Percentiles rank a stretch among this genome's conserved stretches.
These are phyloP conservation scores for Pantala flavescens DNA, from an alignment of 1,140 invertebrate species.

Conservation along the genomic window DNA sequence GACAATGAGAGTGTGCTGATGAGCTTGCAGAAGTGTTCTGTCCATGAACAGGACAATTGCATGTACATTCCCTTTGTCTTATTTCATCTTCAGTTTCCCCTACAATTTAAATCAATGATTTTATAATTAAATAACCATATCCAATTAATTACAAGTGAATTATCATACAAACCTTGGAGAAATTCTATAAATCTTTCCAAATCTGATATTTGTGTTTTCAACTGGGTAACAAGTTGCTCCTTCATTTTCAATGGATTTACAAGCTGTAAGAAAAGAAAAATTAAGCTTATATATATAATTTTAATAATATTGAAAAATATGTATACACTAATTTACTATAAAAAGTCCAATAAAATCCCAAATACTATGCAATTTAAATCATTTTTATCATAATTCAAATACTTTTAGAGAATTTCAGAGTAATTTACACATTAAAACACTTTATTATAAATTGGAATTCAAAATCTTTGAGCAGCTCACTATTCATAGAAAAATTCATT, in stretches of 20 bases:
- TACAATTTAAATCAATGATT: neutral
- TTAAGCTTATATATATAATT: neutral
- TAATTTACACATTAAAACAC: too few species aligned
- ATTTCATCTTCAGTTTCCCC: neutral
- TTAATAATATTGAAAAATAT: too few species aligned
- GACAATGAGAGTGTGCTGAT: neutral
- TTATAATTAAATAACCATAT: neutral
- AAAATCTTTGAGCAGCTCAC: too few species aligned
- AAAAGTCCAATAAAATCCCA: too few species aligned
- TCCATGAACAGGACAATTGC: constrained; percentile 16
- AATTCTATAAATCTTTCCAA: constrained; percentile 95
- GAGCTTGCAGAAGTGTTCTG: neutral
- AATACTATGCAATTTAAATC: too few species aligned
- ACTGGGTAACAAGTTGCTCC: constrained; percentile 84
- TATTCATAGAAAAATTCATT: too few species aligned
- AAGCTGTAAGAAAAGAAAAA: constrained; percentile 53
- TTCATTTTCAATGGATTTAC: constrained; percentile 93
- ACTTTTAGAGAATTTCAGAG: too few species aligned
- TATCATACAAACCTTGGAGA: constrained; percentile 59
- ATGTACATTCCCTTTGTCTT: constrained; percentile 7
- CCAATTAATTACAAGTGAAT: neutral
- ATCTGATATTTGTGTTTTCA: constrained; percentile 94
- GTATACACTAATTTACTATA: too few species aligned
- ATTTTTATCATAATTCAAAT: neutral
- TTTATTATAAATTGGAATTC: too few species aligned